phyloP scores from a whole-genome alignment of 2,797 vertebrate genomes.

The Champsocephalus esox region DNA sequence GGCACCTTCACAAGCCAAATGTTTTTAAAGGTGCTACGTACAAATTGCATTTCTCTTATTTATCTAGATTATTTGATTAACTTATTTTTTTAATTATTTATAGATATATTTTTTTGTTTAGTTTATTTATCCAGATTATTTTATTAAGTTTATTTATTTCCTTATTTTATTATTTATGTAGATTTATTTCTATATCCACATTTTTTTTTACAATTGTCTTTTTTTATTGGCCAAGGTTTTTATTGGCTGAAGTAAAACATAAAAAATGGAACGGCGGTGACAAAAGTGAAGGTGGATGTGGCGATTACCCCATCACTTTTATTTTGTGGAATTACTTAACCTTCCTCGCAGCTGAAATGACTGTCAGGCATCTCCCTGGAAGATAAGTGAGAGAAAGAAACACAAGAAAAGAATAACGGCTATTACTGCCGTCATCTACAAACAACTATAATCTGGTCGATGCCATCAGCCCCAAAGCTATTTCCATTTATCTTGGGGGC shows the following conservation, averaged over 20 bases:
- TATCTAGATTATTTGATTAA: too few species aligned
- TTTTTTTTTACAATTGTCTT: too few species aligned
- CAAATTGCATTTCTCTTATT: too few species aligned
- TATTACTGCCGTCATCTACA: conserved; percentile 66
- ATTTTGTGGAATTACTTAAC: conserved; percentile 70
- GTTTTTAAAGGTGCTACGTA: too few species aligned
- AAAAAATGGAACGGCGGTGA: conserved; percentile 43
- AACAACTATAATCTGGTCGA: conserved; percentile 75
- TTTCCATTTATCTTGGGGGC: conserved; percentile 67
- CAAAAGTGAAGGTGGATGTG: conserved; percentile 39
- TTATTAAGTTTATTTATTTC: too few species aligned
- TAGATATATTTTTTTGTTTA: too few species aligned
- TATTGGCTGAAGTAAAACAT: conserved; percentile 32
- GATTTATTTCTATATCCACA: too few species aligned
- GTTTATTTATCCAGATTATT: too few species aligned
- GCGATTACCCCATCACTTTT: conserved; percentile 59
- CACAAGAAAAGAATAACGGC: conserved; percentile 64
- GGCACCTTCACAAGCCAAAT: too few species aligned
- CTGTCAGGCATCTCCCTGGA: conserved; percentile 57
- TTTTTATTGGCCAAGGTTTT: too few species aligned
- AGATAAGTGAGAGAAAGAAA: conserved; percentile 61
- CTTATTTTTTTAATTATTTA: too few species aligned
- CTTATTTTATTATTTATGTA: too few species aligned
- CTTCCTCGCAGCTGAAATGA: conserved; percentile 62
- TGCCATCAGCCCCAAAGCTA: conserved; percentile 62